Evolutionary conservation across 2,888 invertebrate species (phyloP), one percentile per base, ranked within the genome.

Genomic region (Yponomeuta evonymella): DNA sequence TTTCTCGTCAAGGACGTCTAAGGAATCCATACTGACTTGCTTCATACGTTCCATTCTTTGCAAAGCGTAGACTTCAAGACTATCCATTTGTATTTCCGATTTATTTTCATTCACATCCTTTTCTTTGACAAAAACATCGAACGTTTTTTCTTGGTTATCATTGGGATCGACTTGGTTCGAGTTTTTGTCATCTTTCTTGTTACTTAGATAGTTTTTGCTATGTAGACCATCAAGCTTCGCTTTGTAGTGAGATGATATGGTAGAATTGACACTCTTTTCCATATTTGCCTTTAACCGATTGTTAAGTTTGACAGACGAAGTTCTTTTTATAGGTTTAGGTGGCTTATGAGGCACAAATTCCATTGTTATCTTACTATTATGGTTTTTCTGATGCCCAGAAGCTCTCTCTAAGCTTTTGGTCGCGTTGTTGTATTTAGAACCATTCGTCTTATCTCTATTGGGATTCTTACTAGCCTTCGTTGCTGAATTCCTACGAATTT

Each of bases 341-440:
- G 96, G 96, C 77, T 96, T 96, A 76, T 96, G 96, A 0, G 94
- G 94, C 0, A 96, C 94, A 78, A 93, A 93, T 70, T 93, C 93
- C 90, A 93, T 92, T 1, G 90, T 90, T 33, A 89, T 86, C 81
- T 93, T 92, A 9, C 79, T 83, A 71, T 90, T 91, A 73, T 86
- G 86, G 74, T 88, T 91, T 71, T 91, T 92, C 72, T 85, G 87
- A 3, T 58, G 51, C 0, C 85, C 85, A 0, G 91, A 86, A 66
- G 88, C 90, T 76, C 93, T 83, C 81, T 93, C 93, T 10, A 93
- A 82, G 72, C 93, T 93, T 70, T 93, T 93, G 8, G 90, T 90
- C 10, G 83, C 80, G 73, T 89, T 89, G 73, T 85, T 88, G 73
- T 87, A 88, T 77, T 90, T 93, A 29, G 81, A 78, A 68, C 83